Percentiles rank a stretch among this genome's conserved stretches.
These are phyloP conservation scores for Pristionchus fissidentatus DNA, from an alignment of 2,888 invertebrate genomes.

Conservation along the genomic window DNA sequence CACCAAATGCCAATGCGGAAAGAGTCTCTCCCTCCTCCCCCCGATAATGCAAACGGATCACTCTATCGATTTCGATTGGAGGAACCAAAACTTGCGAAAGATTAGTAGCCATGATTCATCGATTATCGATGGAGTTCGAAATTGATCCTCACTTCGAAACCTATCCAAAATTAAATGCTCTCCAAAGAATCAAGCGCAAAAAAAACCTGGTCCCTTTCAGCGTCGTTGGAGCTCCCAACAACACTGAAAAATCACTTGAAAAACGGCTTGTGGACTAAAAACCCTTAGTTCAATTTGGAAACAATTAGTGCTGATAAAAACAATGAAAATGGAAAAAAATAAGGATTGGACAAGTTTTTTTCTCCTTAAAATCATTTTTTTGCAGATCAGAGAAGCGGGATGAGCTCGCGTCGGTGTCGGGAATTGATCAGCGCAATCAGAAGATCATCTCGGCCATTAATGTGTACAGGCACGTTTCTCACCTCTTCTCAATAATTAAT, in stretches of 20 bases:
- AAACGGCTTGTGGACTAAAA: too few relatives aligned
- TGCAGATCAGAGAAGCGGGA: constrained; percentile 46
- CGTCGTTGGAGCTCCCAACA: too few relatives aligned
- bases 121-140: neutral
- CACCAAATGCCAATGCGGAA: constrained; percentile 27
- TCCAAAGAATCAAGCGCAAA: too few relatives aligned
- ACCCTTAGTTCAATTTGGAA: too few relatives aligned
- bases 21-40: too few relatives aligned
- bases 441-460: constrained; percentile 42
- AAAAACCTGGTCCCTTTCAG: too few relatives aligned
- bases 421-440: constrained; percentile 48
- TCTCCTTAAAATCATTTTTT: neutral
- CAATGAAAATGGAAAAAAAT: neutral
- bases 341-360: neutral
- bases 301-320: too few relatives aligned
- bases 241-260: too few relatives aligned
- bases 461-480: neutral
- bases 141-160: too few relatives aligned
- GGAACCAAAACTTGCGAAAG: too few relatives aligned
- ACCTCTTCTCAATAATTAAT: neutral
- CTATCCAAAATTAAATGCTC: too few relatives aligned
- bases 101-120: neutral
- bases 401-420: constrained; percentile 46
- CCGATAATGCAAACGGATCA: constrained; percentile 26
- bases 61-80: too few relatives aligned